These are phyloP conservation scores for Caradrina kadenii DNA, from an alignment of 2,888 invertebrate genomes.

Conservation along the genomic window DNA sequence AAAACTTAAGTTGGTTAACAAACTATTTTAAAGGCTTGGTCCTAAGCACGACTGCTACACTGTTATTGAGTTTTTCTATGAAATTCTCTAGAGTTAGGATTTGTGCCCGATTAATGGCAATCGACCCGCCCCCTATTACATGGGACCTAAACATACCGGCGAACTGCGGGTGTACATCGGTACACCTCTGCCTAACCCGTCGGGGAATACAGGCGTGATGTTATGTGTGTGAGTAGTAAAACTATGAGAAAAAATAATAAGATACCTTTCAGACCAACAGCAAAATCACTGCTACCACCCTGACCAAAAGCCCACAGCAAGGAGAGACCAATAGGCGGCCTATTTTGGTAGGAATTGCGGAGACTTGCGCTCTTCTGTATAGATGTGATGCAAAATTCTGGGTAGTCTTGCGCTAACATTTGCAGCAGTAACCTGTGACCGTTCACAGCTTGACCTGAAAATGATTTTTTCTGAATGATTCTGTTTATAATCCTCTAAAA, in stretches of 20 bases:
- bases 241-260: neutral
- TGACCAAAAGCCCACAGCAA: slow-evolving; percentile 95
- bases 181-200: too few species aligned
- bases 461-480: neutral
- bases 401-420: slow-evolving; percentile 92
- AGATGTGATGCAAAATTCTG: slow-evolving; percentile 91
- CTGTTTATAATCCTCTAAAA: neutral
- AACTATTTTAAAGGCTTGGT: too few species aligned
- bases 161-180: too few species aligned
- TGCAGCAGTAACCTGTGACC: slow-evolving; percentile 94
- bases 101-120: too few species aligned
- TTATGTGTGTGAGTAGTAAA: too few species aligned
- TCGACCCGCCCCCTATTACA: too few species aligned
- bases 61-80: too few species aligned
- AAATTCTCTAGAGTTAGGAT: too few species aligned
- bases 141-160: too few species aligned
- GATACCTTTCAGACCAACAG: slow-evolving; percentile 92
- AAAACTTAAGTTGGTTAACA: too few species aligned
- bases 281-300: slow-evolving; percentile 92
- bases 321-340: slow-evolving; percentile 93
- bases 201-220: too few species aligned
- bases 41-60: too few species aligned
- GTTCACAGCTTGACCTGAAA: slow-evolving; percentile 88
- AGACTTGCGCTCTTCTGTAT: slow-evolving; percentile 92
- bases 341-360: slow-evolving; percentile 94